Evolutionary conservation across 2,113 vertebrate species (phyloP).

Genomic region (Esox niger): DNA sequence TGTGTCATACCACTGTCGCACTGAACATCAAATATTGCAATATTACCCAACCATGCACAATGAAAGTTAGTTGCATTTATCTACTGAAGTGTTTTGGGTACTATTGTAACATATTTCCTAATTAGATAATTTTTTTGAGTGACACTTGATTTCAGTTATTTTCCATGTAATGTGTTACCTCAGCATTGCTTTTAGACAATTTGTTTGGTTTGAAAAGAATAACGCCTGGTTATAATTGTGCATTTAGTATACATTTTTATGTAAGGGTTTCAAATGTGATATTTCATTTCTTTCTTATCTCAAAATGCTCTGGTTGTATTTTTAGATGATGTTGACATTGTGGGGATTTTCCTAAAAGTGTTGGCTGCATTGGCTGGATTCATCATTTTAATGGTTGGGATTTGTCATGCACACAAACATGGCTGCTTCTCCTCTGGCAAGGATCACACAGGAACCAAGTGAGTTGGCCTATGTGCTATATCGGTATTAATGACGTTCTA

Average conservation of each 20-base stretch:
- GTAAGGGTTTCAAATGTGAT: too few species aligned
- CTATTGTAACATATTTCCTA: too few species aligned
- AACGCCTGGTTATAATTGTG: too few species aligned
- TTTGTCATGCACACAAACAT: conserved; percentile 85
- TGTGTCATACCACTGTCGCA: not conserved
- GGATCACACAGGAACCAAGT: conserved; percentile 84
- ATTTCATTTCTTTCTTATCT: too few species aligned
- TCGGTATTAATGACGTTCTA: too few species aligned
- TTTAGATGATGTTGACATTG: conserved; percentile 89
- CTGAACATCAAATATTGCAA: not conserved
- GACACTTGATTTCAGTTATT: too few species aligned
- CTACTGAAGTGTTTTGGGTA: too few species aligned
- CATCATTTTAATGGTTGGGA: conserved; percentile 73
- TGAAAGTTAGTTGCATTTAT: not conserved
- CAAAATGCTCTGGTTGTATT: conserved; percentile 15
- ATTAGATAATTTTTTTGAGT: too few species aligned
- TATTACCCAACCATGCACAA: not conserved
- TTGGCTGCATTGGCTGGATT: conserved; percentile 79
- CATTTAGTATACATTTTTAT: too few species aligned
- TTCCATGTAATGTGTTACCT: too few species aligned
- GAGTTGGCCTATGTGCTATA: conserved; percentile 49
- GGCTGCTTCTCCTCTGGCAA: conserved; percentile 82
- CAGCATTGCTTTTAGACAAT: too few species aligned
- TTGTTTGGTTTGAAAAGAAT: too few species aligned
- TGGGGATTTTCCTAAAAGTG: conserved; percentile 84